These are phyloP conservation scores for Spicauda simplicius DNA, from an alignment of 2,888 invertebrate species.

Conservation along the genomic window DNA sequence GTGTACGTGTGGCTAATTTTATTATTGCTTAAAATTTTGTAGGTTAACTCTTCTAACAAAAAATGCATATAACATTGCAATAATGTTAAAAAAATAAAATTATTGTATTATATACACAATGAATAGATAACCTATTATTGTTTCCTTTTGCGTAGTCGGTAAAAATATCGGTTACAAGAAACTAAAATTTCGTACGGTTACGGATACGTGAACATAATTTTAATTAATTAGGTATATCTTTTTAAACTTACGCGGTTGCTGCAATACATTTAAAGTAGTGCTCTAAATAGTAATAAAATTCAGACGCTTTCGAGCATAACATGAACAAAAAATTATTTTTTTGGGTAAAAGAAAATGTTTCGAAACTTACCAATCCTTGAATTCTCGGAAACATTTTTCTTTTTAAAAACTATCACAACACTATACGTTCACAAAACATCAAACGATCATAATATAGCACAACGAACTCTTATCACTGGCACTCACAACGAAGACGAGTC, in stretches of 20 bases:
- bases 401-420: constrained; percentile 50
- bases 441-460: constrained; percentile 48
- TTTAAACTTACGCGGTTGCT: background rate
- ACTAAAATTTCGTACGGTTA: background rate
- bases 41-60: too few species aligned
- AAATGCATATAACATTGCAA: too few species aligned
- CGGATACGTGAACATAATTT: background rate
- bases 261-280: background rate
- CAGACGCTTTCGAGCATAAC: background rate
- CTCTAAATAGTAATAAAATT: background rate
- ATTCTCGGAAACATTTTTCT: constrained; percentile 78
- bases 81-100: background rate
- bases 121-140: too few species aligned
- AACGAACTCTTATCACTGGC: constrained; percentile 56
- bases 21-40: background rate
- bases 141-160: too few species aligned
- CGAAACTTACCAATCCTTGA: constrained; percentile 75
- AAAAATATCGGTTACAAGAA: background rate
- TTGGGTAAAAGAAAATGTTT: background rate
- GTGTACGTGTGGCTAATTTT: background rate
- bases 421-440: constrained; percentile 45
- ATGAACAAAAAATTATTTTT: constrained; percentile 2
- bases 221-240: background rate
- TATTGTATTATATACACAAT: too few species aligned
- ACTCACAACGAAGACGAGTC: constrained; percentile 50